Conservation (phyloP, 2,888 invertebrate species). For the Perdita meconis region DNA sequence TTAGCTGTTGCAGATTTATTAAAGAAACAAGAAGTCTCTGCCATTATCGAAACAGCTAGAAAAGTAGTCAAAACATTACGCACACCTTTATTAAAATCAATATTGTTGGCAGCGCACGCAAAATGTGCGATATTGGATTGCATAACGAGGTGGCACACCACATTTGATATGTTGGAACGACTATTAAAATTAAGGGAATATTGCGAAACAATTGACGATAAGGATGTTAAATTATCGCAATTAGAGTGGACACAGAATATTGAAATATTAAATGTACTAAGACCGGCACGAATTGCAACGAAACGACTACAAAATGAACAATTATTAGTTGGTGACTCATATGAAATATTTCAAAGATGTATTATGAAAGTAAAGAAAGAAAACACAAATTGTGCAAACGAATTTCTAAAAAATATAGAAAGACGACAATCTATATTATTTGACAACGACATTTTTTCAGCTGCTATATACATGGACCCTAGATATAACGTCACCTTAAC, state of each 20-base stretch:
- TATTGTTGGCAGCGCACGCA: conserved; percentile 2
- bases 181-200: conserved; percentile 12
- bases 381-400: not conserved
- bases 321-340: conserved; percentile 1
- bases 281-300: conserved; percentile 14
- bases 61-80: conserved; percentile 11
- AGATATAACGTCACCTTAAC: conserved; percentile 8
- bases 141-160: conserved; percentile 9
- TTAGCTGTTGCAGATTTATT: conserved; percentile 5
- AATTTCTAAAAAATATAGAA: not conserved
- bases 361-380: not conserved
- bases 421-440: conserved; percentile 8
- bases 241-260: conserved; percentile 1
- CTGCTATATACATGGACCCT: conserved; percentile 14
- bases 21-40: conserved; percentile 12
- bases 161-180: conserved; percentile 4
- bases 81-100: conserved; percentile 1
- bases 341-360: conserved; percentile 9
- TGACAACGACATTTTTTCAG: not conserved
- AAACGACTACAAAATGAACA: conserved; percentile 2
- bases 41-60: not conserved
- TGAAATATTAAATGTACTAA: conserved; percentile 9
- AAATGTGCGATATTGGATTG: conserved; percentile 12
- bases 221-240: conserved; percentile 5
- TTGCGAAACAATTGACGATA: not conserved